Conservation (phyloP, 2,888 invertebrate species). For the Zaprionus bogoriensis region DNA sequence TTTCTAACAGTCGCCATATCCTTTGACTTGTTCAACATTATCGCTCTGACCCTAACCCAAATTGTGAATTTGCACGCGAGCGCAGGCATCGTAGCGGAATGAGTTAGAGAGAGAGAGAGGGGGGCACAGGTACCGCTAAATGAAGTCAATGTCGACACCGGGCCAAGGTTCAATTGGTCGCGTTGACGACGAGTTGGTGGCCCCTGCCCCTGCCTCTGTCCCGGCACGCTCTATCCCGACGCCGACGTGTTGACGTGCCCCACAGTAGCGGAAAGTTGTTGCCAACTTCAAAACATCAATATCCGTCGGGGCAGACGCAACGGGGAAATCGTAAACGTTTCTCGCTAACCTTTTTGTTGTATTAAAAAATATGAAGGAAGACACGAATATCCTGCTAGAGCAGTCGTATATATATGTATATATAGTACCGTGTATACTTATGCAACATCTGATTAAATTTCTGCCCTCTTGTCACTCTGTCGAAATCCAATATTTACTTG, state of each 20-base stretch:
- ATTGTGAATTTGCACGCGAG: conserved; percentile 80
- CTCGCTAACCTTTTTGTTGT: background rate
- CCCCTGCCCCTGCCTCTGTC: background rate
- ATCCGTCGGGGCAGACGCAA: conserved; percentile 28
- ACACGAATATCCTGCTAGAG: background rate
- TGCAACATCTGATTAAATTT: background rate
- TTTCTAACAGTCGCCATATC: conserved; percentile 43
- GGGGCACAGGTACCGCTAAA: conserved; percentile 21
- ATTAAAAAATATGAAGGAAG: conserved; percentile 11
- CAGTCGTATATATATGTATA: background rate
- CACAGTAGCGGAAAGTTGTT: conserved; percentile 45
- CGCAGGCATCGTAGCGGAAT: conserved; percentile 19
- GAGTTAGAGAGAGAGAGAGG: background rate
- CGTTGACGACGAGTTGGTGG: background rate
- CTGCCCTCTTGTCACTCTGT: background rate
- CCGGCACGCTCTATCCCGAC: conserved; percentile 24
- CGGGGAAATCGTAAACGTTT: background rate
- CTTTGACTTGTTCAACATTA: conserved; percentile 67
- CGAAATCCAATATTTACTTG: conserved; percentile 22
- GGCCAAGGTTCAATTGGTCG: conserved; percentile 57
- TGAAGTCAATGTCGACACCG: conserved; percentile 62
- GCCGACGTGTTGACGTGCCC: conserved; percentile 41
- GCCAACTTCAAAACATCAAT: conserved; percentile 57
- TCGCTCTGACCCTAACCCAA: conserved; percentile 81
- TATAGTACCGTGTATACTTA: background rate